Evolutionary conservation across 64 coral and sea anemone genomes (phyloP), one percentile per base, ranked within the genome.

Genomic region (Hydrozoanthus tunicans): DNA sequence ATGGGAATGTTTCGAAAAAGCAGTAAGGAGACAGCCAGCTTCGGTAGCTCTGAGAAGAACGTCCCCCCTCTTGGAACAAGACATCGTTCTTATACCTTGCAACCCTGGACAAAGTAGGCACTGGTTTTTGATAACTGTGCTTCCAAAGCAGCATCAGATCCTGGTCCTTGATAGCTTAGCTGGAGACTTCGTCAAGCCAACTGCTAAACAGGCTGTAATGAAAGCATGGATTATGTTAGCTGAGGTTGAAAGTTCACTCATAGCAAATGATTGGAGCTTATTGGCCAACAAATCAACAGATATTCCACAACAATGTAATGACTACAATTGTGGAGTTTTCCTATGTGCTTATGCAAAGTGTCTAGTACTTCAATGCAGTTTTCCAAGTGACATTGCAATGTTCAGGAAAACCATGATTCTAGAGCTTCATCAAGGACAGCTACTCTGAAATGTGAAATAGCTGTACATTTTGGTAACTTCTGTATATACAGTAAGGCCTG

Each of bases 311-410:
- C 92, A 93, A 55, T 7, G 9, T 20, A 93, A 93, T 26, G 84
- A 62, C 64, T 93, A 80, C 80, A 84, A 89, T 77, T 88, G 91
- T 93, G 91, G 91, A 25, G 56, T 74, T 9, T 89, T 70, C 52
- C 9, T 89, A 7, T 79, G 64, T 53, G 26, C 6, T 4, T 93
- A 80, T 93, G 92, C 84, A 27, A 89, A 83, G 63, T 70, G 84
- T 89, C 77, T 93, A 78, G 58, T 81, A 12, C 60, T 74, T 78
- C n/a, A 51, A 51, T 85, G 70, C 57, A 58, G 72, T 20, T 78
- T 92, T 81, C 60, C 77, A 56, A 12, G 68, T n/a, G 56, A 78
- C 52, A 78, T 58, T 15, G 54, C 17, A 56, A 78, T 78, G 32
- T 86, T 57, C 10, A 86, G 60, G 83, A 86, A 63, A 69, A 70